Percentiles rank a stretch among this genome's conserved stretches.
Evolutionary conservation across 2,888 invertebrate genomes (phyloP).

Genomic region (Orgyia antiqua): DNA sequence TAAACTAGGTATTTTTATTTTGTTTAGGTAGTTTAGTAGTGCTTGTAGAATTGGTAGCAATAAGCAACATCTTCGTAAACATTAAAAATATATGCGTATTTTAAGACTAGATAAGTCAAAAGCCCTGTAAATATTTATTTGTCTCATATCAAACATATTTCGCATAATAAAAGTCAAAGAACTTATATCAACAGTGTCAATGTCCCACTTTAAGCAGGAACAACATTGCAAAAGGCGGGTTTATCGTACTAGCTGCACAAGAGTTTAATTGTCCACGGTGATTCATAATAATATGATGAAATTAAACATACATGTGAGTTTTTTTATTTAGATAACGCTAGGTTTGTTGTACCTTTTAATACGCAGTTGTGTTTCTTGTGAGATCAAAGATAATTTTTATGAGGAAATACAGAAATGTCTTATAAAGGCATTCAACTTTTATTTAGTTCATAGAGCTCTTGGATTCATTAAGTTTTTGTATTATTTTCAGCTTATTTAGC

Average conservation of each 20-base stretch:
- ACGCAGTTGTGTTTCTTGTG: neutral
- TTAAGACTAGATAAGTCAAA: no score
- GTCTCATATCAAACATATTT: constrained; percentile 1
- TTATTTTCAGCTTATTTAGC: no score
- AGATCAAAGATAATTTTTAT: neutral
- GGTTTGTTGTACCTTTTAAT: constrained; percentile 18
- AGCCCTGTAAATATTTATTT: no score
- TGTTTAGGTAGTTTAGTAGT: no score
- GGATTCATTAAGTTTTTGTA: no score
- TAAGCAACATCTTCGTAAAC: no score
- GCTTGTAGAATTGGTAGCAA: no score
- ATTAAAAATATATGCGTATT: no score
- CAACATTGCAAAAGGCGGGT: constrained; percentile 40
- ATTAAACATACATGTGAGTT: constrained; percentile 15
- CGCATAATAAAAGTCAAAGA: constrained; percentile 32
- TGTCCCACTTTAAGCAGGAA: constrained; percentile 35
- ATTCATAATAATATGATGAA: constrained; percentile 26
- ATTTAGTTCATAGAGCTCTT: no score
- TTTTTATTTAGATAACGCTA: constrained; percentile 16
- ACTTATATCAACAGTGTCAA: constrained; percentile 44
- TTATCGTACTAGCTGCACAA: constrained; percentile 31
- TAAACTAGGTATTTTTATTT: no score
- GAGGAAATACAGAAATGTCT: no score
- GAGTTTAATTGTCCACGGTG: constrained; percentile 34
- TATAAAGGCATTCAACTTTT: no score